These are phyloP conservation scores for Maniola jurtina DNA, from an alignment of 1,140 invertebrate genomes.

Conservation along the genomic window DNA sequence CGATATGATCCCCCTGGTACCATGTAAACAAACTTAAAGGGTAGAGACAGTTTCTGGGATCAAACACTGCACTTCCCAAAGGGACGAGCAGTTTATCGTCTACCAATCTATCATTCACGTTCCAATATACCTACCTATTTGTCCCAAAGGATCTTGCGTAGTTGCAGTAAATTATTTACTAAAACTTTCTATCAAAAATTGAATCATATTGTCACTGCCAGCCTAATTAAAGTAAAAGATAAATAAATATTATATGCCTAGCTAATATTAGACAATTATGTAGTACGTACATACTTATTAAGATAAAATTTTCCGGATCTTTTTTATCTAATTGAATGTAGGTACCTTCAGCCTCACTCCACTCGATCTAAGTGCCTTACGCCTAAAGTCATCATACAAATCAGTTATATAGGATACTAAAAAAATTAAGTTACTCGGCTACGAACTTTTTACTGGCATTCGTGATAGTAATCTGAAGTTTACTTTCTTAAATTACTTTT, in stretches of 20 bases:
- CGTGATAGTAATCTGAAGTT: background rate
- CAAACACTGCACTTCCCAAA: conserved; percentile 11
- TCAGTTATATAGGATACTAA: too few species aligned
- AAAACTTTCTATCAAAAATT: background rate
- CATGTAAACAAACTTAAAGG: background rate
- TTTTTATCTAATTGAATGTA: too few species aligned
- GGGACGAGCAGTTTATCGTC: conserved; percentile 5
- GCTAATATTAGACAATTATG: too few species aligned
- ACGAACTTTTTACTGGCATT: background rate
- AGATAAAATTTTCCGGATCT: too few species aligned
- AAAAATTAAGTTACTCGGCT: background rate
- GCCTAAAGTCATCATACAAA: too few species aligned
- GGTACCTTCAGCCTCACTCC: too few species aligned
- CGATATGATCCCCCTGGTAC: background rate
- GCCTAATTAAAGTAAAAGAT: too few species aligned
- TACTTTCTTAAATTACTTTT: conserved; percentile 2
- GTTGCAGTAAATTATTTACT: background rate
- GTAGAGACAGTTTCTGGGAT: conserved; percentile 1
- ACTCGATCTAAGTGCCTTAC: too few species aligned
- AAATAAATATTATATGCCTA: too few species aligned
- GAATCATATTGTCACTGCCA: too few species aligned
- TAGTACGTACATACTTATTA: too few species aligned
- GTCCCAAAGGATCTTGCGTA: conserved; percentile 4
- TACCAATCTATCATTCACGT: conserved; percentile 7
- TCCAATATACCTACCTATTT: background rate